Base-by-base conservation (phyloP, 2,888 invertebrate genomes). In the Leptopterna dolabrata region DNA sequence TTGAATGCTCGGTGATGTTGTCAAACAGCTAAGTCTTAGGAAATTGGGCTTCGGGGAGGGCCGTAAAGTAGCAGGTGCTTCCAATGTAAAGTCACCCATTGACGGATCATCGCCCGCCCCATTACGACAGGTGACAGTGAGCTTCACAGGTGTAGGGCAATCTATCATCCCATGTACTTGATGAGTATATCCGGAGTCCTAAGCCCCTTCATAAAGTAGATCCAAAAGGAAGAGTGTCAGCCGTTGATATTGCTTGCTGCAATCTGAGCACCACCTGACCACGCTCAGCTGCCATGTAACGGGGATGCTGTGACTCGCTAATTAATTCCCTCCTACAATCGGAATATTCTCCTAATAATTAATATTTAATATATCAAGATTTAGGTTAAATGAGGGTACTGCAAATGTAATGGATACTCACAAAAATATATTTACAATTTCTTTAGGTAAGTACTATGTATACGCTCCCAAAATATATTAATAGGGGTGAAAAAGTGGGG, bases 91-190 rank as follows among this genome's bases (percentile, higher is more conserved):
- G 30, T 41, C 19, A 76, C 30, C 73, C 19, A 76, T 76, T 76
- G 73, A 76, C 30, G 36, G 73, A 76, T 76, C 55, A 11, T 19
- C n/a, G 4, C 41, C 9, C 36, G 6, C 73, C n/a, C 41, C 36
- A 36, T 30, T 76, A 36, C 73, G 73, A 19, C 73, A 76, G 73
- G 73, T 76, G 73, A 76, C 30, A 14, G n/a, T 76, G 73, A 41
- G 41, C 36, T 30, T 41, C 73, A 76, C 73, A 76, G 73, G 73
- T 76, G 36, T 30, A 11, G 36, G 14, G 36, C 73, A 27, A 41
- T 63, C 24, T 24, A 63, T 63, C 24, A 11, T 63, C 24, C 63
- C 19, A 16, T 14, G 47, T 63, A 27, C 63, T 63, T 63, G 7
- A 63, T 4, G 43, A 43, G 3, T 63, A 63, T 63, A 63, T 63